phyloP scores from a whole-genome alignment of 2,888 invertebrate species.

The Agrenia bidenticulata region DNA sequence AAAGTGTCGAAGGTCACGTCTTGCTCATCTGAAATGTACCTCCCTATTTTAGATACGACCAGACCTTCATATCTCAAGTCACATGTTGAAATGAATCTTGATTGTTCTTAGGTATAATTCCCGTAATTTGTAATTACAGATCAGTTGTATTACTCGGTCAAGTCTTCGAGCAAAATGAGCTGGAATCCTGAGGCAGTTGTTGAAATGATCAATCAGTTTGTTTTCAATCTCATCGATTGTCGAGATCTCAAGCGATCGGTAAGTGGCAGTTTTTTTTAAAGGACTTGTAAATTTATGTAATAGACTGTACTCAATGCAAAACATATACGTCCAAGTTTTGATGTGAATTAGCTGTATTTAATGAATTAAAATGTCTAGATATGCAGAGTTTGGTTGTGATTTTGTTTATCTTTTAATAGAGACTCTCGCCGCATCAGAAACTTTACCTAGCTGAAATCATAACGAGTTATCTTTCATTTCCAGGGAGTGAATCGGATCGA shows the following conservation, averaged over 20 bases:
- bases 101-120: no score
- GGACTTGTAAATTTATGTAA: no score
- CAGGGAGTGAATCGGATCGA: slow-evolving; percentile 39
- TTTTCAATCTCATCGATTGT: slow-evolving; percentile 33
- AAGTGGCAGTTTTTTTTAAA: no score
- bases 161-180: slow-evolving; percentile 32
- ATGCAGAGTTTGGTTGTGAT: no score
- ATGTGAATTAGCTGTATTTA: not conserved
- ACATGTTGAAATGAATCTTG: no score
- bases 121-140: slow-evolving; percentile 27
- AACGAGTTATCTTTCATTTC: slow-evolving; percentile 25
- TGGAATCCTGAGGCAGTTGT: slow-evolving; percentile 35
- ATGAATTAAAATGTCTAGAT: not conserved
- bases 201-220: slow-evolving; percentile 38
- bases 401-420: slow-evolving; percentile 11
- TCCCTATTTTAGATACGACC: no score
- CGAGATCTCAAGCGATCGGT: slow-evolving; percentile 37
- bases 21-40: no score
- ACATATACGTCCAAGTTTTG: no score
- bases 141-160: slow-evolving; percentile 34
- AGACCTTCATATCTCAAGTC: no score
- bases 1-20: no score
- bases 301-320: no score
- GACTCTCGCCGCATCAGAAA: slow-evolving; percentile 34
- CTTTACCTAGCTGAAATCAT: slow-evolving; percentile 35